phyloP scores from a whole-genome alignment of 2,888 invertebrate genomes.

The Caenorhabditis wallacei region DNA sequence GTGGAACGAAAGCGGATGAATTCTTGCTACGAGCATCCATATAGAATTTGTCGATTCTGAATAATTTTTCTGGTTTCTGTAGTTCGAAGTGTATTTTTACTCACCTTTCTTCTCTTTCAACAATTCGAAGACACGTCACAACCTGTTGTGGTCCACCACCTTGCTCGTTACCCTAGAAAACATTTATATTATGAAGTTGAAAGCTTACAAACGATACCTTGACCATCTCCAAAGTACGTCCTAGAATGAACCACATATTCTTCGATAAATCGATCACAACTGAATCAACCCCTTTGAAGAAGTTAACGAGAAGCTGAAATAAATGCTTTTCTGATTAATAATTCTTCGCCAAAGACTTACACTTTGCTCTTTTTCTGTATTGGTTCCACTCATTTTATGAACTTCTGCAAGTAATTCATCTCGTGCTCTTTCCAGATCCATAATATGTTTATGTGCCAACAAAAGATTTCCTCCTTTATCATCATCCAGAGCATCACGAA shows the following conservation, averaged over 20 bases:
- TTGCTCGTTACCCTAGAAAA: conserved; percentile 70
- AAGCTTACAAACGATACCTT: conserved; percentile 76
- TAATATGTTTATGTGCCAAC: conserved; percentile 93
- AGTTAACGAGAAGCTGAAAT: conserved; percentile 90
- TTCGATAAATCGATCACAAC: conserved; percentile 88
- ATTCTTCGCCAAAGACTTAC: conserved; percentile 46
- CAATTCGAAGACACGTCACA: conserved; percentile 95
- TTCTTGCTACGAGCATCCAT: conserved; percentile 88
- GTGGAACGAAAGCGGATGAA: conserved; percentile 92
- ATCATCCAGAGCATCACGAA: conserved; percentile 94
- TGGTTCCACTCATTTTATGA: conserved; percentile 88
- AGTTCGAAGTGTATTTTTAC: not conserved
- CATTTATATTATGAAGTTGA: too few species aligned
- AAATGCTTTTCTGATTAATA: not conserved
- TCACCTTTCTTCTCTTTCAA: conserved; percentile 95
- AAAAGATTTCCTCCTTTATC: conserved; percentile 89
- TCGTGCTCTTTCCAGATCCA: conserved; percentile 96
- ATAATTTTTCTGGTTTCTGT: not conserved
- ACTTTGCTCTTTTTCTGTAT: conserved; percentile 79
- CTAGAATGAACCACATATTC: conserved; percentile 90
- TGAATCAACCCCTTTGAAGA: conserved; percentile 95
- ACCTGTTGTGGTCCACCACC: conserved; percentile 88
- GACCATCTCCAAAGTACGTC: conserved; percentile 94
- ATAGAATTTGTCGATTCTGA: conserved; percentile 90
- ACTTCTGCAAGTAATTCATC: conserved; percentile 96